phyloP scores from a whole-genome alignment of 2,888 invertebrate species.

The Lasioglossum pauxillum region DNA sequence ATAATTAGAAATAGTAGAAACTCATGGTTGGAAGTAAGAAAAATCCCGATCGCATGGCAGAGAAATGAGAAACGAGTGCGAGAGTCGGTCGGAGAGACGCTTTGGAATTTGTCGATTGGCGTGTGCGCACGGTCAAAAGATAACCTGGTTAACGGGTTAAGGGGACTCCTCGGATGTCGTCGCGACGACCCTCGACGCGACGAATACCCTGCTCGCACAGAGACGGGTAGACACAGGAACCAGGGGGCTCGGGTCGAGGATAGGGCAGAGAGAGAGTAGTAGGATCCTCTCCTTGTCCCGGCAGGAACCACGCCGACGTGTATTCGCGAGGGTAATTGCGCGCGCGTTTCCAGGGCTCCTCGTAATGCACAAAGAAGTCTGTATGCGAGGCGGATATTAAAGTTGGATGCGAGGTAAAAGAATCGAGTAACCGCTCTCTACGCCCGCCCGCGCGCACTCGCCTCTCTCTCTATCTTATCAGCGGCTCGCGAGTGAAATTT shows the following conservation, averaged over 20 bases:
- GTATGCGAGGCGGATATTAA: slow-evolving; percentile 52
- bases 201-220: not conserved
- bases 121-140: not conserved
- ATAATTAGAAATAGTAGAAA: too few species aligned
- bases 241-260: not conserved
- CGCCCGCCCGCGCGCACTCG: not conserved
- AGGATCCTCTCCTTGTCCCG: not conserved
- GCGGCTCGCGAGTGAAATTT: slow-evolving; percentile 31
- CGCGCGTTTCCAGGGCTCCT: slow-evolving; percentile 52
- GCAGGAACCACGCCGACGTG: not conserved
- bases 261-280: not conserved
- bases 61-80: not conserved
- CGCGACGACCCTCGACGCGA: slow-evolving; percentile 7
- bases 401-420: slow-evolving; percentile 46
- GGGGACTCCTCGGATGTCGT: not conserved
- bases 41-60: not conserved
- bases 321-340: slow-evolving; percentile 55
- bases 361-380: slow-evolving; percentile 53
- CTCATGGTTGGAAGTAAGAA: too few species aligned
- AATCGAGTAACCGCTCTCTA: slow-evolving; percentile 27
- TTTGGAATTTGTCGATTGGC: not conserved
- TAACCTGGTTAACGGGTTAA: slow-evolving; percentile 5
- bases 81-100: not conserved
- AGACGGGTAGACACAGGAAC: not conserved
- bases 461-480: not conserved